Evolutionary conservation across 1,140 invertebrate genomes (phyloP), one percentile per base, ranked within the genome.

Genomic region (Diorhabda carinulata): DNA sequence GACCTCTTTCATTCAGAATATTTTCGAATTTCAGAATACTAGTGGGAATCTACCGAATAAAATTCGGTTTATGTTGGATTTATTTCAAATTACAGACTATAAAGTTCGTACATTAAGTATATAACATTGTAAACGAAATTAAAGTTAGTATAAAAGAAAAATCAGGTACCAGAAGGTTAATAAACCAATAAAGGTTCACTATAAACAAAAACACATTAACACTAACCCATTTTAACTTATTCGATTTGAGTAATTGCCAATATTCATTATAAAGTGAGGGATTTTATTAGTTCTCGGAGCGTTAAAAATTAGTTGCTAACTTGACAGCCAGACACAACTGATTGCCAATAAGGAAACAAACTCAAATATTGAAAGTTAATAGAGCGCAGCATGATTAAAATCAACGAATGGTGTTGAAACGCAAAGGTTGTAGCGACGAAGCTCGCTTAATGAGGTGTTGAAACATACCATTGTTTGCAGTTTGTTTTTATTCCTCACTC

Each of bases 381-480:
- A 52, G 47, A 52, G 47, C 47, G 47, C 47, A n/a, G 6, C n/a
- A 52, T 52, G 47, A 52, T 52, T 52, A 52, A 52, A 52, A 52
- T 52, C n/a, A n/a, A 52, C 47, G n/a, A 52, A 52, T 52, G 25
- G 25, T 25, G 9, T 60, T 5, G 40, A 60, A 60, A 60, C 3
- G 43, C 41, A 62, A n/a, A 62, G 43, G 61, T 62, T 62, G n/a
- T 44, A 5, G 4, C 61, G 42, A 41, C 61, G 42, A 62, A 10
- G 61, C 42, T 8, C 3, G 61, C n/a, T 62, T 62, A 62, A 62
- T 62, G 61, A 62, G 61, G 61, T 62, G 61, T 44, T 8, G 61
- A 62, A 43, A 43, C 61, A 44, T 62, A 5, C 61, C 61, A 62
- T 62, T 62, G 61, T 62, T 62, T 44, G 43, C 43, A 62, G n/a